Evolutionary conservation across 2,113 vertebrate genomes (phyloP).

Genomic region (Pluvialis apricaria): DNA sequence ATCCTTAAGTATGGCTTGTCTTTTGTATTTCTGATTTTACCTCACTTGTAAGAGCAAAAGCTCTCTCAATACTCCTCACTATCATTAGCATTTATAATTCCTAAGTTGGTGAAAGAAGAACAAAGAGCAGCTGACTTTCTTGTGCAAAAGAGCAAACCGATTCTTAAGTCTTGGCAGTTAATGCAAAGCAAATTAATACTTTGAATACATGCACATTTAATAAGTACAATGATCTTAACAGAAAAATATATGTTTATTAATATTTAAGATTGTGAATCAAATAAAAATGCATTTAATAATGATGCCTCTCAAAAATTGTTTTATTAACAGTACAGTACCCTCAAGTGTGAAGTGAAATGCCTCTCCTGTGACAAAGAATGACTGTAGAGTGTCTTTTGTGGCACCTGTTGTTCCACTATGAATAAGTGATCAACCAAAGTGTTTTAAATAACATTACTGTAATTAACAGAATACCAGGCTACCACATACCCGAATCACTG

Average conservation of each 20-base stretch:
- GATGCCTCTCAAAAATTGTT: background rate
- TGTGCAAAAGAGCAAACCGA: background rate
- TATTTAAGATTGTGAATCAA: background rate
- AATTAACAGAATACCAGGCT: background rate
- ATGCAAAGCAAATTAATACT: background rate
- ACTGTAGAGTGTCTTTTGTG: background rate
- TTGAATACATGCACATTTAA: background rate
- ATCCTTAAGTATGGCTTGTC: background rate
- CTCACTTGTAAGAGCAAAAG: background rate
- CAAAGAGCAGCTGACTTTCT: background rate
- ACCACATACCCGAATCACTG: background rate
- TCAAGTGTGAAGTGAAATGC: background rate
- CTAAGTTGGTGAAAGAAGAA: background rate
- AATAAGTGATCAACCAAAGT: background rate
- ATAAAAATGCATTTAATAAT: background rate
- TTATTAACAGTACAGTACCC: background rate
- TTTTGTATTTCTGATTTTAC: background rate
- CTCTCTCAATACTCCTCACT: background rate
- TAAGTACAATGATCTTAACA: background rate
- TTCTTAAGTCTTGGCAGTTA: background rate
- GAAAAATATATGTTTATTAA: background rate
- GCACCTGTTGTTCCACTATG: background rate
- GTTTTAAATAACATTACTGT: background rate
- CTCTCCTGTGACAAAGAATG: background rate
- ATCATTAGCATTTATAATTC: background rate